Conservation (phyloP, 2,888 invertebrate genomes). For the Troglohyphantes excavatus region DNA sequence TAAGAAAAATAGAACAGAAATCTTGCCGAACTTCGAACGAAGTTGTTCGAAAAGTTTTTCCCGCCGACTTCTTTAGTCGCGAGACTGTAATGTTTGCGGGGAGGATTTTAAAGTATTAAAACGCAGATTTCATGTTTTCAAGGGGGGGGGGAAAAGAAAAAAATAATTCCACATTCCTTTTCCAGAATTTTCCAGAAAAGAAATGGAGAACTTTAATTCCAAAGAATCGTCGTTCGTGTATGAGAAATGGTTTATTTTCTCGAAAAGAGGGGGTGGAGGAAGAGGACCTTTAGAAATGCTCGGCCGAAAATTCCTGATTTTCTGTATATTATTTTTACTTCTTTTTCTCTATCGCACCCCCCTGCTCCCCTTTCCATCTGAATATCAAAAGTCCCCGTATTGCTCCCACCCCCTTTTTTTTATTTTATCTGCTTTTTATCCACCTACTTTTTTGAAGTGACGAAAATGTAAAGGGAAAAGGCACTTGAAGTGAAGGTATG, state of each 20-base stretch:
- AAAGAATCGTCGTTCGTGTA: conserved; percentile 36
- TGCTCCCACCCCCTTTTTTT: background rate
- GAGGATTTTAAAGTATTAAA: conserved; percentile 63
- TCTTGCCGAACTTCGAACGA: conserved; percentile 7
- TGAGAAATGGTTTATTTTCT: conserved; percentile 50
- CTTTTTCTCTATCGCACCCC: background rate
- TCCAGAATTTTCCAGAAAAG: background rate
- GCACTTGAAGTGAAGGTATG: conserved; percentile 32
- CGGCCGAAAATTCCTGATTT: conserved; percentile 22
- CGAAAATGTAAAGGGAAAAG: conserved; percentile 44
- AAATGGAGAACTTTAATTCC: conserved; percentile 50
- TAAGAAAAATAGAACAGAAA: conserved; percentile 1
- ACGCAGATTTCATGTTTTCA: background rate
- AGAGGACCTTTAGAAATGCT: conserved; percentile 21
- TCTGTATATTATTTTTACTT: conserved; percentile 44
- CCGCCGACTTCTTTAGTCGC: conserved; percentile 35
- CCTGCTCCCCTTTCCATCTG: background rate
- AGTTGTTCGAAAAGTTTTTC: conserved; percentile 35
- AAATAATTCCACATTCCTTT: conserved; percentile 34
- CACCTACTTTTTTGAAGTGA: conserved; percentile 35
- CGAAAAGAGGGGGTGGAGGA: background rate
- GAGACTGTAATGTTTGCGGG: conserved; percentile 45
- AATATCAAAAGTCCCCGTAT: conserved; percentile 6
- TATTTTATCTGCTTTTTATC: conserved; percentile 8
- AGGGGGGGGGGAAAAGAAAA: background rate